These are phyloP conservation scores for Characodon lateralis DNA, from an alignment of 2,797 vertebrate genomes.

Conservation along the genomic window DNA sequence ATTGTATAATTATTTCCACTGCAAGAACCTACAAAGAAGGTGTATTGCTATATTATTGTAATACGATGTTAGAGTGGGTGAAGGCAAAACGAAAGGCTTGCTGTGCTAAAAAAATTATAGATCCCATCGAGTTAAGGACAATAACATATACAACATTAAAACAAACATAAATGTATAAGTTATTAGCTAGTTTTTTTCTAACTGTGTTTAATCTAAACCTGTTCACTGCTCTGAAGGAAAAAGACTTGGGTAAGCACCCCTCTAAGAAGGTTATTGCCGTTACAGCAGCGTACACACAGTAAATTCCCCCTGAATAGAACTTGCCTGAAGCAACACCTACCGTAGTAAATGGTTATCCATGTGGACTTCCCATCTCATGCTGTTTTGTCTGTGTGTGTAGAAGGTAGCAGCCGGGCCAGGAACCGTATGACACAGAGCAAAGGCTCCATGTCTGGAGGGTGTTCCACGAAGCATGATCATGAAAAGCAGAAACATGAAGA, in stretches of 20 bases:
- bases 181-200: neutral
- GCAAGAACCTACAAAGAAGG: neutral
- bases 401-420: slow-evolving; percentile 72
- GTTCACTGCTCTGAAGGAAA: slow-evolving; percentile 52
- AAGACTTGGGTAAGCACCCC: slow-evolving; percentile 50
- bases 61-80: neutral
- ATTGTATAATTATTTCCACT: neutral
- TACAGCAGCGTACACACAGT: slow-evolving; percentile 65
- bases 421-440: slow-evolving; percentile 75
- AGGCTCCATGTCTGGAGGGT: slow-evolving; percentile 81
- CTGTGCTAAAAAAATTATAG: neutral
- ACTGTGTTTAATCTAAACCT: slow-evolving; percentile 30
- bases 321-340: slow-evolving; percentile 79
- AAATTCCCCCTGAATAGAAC: slow-evolving; percentile 71
- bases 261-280: slow-evolving; percentile 70
- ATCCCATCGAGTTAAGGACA: neutral
- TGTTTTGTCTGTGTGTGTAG: slow-evolving; percentile 78
- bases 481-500: slow-evolving; percentile 77
- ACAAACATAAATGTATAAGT: neutral
- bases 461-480: slow-evolving; percentile 76
- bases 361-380: slow-evolving; percentile 82
- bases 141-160: neutral
- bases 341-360: slow-evolving; percentile 82
- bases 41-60: neutral
- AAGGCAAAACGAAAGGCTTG: neutral